These are phyloP conservation scores for Pristionchus exspectatus DNA, from an alignment of 2,888 invertebrate genomes.

Conservation along the genomic window DNA sequence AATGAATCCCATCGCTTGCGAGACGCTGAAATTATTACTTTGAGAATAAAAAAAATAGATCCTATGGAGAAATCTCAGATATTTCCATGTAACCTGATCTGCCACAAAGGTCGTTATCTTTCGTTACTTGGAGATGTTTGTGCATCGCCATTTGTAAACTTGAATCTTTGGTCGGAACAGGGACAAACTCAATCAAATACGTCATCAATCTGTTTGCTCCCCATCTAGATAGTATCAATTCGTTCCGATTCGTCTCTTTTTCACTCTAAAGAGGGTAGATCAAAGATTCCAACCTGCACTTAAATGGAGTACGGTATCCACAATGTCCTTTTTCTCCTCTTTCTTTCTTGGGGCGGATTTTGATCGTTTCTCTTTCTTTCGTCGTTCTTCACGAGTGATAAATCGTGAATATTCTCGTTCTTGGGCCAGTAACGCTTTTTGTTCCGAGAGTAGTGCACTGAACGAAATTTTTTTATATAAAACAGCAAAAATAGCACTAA, in stretches of 20 bases:
- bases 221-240: not conserved
- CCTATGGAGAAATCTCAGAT: no score
- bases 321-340: slow-evolving; percentile 30
- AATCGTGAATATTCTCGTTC: slow-evolving; percentile 33
- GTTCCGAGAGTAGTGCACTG: slow-evolving; percentile 31
- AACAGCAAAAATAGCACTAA: not conserved
- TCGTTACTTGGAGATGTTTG: no score
- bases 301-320: slow-evolving; percentile 50
- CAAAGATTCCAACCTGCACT: slow-evolving; percentile 42
- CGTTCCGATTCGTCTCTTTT: not conserved
- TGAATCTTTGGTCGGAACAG: not conserved
- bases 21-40: not conserved
- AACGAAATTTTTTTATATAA: not conserved
- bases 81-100: no score
- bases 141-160: not conserved
- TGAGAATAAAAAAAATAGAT: not conserved
- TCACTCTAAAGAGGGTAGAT: not conserved
- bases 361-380: slow-evolving; percentile 30
- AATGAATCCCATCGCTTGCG: slow-evolving; percentile 43
- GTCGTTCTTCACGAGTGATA: slow-evolving; percentile 31
- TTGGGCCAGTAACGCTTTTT: slow-evolving; percentile 32
- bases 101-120: no score
- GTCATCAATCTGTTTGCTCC: slow-evolving; percentile 7
- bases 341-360: not conserved
- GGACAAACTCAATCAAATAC: not conserved